Percentiles rank a stretch among this genome's conserved stretches.
Evolutionary conservation across 2,113 vertebrate genomes (phyloP).

Genomic region (Cranoglanis bouderius): DNA sequence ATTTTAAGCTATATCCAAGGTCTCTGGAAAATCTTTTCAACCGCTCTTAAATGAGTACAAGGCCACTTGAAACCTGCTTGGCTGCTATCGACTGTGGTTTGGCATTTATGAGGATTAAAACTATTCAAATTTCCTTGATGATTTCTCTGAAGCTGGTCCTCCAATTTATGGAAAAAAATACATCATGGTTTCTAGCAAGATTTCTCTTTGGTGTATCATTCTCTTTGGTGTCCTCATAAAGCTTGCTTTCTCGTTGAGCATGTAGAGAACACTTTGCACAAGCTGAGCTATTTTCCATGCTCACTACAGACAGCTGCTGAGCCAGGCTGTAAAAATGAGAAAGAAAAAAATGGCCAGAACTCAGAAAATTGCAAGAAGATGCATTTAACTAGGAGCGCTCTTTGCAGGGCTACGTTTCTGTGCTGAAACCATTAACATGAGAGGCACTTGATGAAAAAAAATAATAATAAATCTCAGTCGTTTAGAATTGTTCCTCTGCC

Average conservation of each 20-base stretch:
- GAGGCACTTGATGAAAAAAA: slow-evolving; percentile 49
- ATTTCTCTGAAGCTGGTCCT: slow-evolving; percentile 20
- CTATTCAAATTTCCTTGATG: slow-evolving; percentile 24
- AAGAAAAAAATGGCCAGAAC: background rate
- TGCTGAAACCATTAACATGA: slow-evolving; percentile 46
- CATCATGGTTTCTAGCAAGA: background rate
- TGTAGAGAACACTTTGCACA: slow-evolving; percentile 46
- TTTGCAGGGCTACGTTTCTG: slow-evolving; percentile 29
- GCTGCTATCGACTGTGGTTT: slow-evolving; percentile 26
- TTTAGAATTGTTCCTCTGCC: slow-evolving; percentile 9
- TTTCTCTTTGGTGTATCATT: slow-evolving; percentile 20
- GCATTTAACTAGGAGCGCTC: slow-evolving; percentile 36
- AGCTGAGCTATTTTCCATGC: slow-evolving; percentile 54
- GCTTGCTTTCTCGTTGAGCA: slow-evolving; percentile 21
- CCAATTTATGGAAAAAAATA: slow-evolving; percentile 25
- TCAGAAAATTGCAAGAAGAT: slow-evolving; percentile 50
- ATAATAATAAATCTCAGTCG: background rate
- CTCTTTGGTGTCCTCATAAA: slow-evolving; percentile 16
- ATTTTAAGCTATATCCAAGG: slow-evolving; percentile 6
- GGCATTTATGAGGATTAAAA: slow-evolving; percentile 21
- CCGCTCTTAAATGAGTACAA: slow-evolving; percentile 32
- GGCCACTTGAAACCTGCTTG: slow-evolving; percentile 23
- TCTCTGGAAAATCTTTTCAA: slow-evolving; percentile 32
- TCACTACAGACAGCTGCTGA: slow-evolving; percentile 53
- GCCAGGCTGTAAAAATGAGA: slow-evolving; percentile 47